phyloP scores from a whole-genome alignment of 2,113 vertebrate genomes.

The Sorex fumeus region DNA sequence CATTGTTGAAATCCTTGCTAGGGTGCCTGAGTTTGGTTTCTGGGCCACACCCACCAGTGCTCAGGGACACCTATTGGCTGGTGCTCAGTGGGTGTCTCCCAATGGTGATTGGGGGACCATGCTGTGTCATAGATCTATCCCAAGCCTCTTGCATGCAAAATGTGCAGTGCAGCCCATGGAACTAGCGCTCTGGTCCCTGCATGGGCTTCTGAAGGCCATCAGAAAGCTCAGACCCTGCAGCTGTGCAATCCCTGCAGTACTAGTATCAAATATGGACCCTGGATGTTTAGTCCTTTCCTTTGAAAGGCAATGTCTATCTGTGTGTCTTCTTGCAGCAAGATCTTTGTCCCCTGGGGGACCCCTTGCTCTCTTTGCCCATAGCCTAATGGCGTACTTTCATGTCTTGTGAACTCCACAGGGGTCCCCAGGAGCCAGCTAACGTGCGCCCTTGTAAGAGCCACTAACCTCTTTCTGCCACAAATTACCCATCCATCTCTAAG shows the following conservation, averaged over 20 bases:
- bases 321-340: not conserved
- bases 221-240: too few species aligned
- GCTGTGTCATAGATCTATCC: too few species aligned
- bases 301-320: not conserved
- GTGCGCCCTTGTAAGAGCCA: not conserved
- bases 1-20: not conserved
- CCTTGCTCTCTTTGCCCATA: not conserved
- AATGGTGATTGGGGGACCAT: too few species aligned
- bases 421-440: not conserved
- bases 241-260: too few species aligned
- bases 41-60: too few species aligned
- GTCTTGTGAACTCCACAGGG: not conserved
- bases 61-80: too few species aligned
- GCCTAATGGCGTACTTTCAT: too few species aligned
- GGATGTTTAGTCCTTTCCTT: not conserved
- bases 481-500: not conserved
- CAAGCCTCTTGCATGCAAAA: too few species aligned
- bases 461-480: not conserved
- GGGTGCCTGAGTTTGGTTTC: not conserved
- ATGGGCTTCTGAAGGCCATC: too few species aligned
- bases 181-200: too few species aligned
- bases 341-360: not conserved
- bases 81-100: too few species aligned
- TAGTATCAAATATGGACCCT: not conserved
- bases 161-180: too few species aligned